Evolutionary conservation across 2,888 invertebrate species (phyloP).

Genomic region (Stenodema calcarata): DNA sequence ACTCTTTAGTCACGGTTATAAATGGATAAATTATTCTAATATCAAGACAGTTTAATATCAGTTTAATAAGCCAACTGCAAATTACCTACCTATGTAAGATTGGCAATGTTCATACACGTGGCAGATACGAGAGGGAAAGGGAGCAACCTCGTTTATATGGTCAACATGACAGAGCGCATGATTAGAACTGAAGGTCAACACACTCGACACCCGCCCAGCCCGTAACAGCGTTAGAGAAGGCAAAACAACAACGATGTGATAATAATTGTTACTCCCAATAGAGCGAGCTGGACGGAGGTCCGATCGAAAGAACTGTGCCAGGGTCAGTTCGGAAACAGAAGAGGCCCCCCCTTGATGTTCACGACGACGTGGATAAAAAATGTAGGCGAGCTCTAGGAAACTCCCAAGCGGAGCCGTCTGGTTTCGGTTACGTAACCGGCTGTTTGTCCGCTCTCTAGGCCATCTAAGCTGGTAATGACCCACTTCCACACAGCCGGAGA

Average conservation of each 20-base stretch:
- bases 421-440: not conserved
- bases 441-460: slow-evolving; percentile 14
- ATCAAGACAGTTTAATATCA: too few relatives aligned
- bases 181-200: slow-evolving; percentile 10
- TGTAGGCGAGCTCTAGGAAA: slow-evolving; percentile 12
- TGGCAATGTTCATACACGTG: too few relatives aligned
- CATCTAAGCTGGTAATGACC: slow-evolving; percentile 16
- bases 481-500: not conserved
- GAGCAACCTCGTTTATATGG: not conserved
- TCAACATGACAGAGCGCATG: not conserved
- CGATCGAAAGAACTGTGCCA: not conserved
- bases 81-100: too few relatives aligned
- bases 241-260: not conserved
- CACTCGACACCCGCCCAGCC: not conserved
- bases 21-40: too few relatives aligned
- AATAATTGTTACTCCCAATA: not conserved
- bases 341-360: not conserved
- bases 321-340: slow-evolving; percentile 3
- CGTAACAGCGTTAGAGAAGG: not conserved
- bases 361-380: not conserved
- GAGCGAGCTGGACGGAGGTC: not conserved
- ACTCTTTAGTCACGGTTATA: too few relatives aligned
- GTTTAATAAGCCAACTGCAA: too few relatives aligned
- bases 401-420: not conserved
- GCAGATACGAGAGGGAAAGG: not conserved